A percentile compares a stretch with the other conserved stretches of the same genome.
Conservation (phyloP, 2,113 vertebrate species). For the Sinosuthora webbiana region DNA sequence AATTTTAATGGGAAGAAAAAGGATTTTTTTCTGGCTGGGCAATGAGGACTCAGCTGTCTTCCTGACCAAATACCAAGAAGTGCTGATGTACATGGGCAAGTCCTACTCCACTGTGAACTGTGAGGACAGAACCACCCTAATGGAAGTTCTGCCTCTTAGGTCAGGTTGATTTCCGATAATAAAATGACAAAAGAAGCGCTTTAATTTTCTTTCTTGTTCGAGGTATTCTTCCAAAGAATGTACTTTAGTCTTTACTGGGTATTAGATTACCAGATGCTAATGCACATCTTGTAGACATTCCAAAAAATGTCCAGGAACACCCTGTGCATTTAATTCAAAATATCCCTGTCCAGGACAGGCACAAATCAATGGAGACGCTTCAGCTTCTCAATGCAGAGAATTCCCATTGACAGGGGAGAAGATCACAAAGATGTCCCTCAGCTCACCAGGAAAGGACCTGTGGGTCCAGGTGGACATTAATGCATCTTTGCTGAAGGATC, state of each 20-base stretch:
- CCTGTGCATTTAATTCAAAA: background rate
- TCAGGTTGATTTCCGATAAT: background rate
- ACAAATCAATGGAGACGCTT: background rate
- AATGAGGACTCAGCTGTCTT: background rate
- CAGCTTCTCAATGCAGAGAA: background rate
- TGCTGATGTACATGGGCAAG: background rate
- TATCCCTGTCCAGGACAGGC: background rate
- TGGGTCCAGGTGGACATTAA: background rate
- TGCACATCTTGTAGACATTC: background rate
- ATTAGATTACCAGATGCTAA: background rate
- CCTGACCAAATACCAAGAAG: background rate
- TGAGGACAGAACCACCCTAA: background rate
- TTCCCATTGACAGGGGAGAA: rapidly evolving
- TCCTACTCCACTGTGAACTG: background rate
- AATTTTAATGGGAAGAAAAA: background rate
- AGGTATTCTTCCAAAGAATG: background rate
- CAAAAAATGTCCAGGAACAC: background rate
- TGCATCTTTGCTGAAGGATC: background rate
- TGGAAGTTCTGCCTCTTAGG: background rate
- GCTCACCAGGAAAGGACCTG: background rate
- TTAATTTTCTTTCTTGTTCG: background rate
- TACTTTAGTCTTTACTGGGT: background rate
- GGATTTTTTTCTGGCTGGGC: too few species aligned
- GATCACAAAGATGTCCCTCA: background rate
- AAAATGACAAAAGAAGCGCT: background rate